A percentile compares a stretch with the other conserved stretches of the same genome.
These are phyloP conservation scores for Eleutherodactylus coqui DNA, from an alignment of 2,797 vertebrate species.

Conservation along the genomic window DNA sequence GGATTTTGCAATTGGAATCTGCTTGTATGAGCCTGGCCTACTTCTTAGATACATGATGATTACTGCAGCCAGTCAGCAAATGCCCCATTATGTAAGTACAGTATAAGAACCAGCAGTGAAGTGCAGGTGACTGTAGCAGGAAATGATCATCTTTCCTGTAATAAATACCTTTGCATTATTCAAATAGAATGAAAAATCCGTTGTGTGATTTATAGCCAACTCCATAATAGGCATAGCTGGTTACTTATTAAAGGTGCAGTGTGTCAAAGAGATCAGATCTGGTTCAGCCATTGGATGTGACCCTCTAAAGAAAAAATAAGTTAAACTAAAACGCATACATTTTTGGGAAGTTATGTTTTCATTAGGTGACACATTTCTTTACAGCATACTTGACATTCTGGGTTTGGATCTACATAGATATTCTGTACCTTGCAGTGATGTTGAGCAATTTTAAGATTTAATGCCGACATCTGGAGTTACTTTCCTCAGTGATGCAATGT, in stretches of 20 bases:
- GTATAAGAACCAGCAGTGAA: neutral
- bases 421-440: slow-evolving; percentile 12
- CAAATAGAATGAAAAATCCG: neutral
- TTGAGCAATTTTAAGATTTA: slow-evolving; percentile 27
- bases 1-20: no score
- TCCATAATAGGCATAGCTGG: neutral
- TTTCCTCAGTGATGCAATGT: slow-evolving; percentile 46
- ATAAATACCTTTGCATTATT: neutral
- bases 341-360: slow-evolving; percentile 21
- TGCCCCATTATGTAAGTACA: neutral
- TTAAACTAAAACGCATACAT: slow-evolving; percentile 22
- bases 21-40: no score
- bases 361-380: slow-evolving; percentile 43
- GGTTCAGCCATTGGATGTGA: neutral
- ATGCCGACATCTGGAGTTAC: slow-evolving; percentile 46
- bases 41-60: no score
- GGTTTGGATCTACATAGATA: slow-evolving; percentile 24
- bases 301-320: neutral
- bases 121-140: neutral
- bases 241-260: neutral
- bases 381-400: slow-evolving; percentile 11
- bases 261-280: neutral
- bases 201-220: neutral
- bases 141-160: neutral
- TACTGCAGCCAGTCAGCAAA: no score